Percentiles rank a stretch among this genome's conserved stretches.
These are phyloP conservation scores for Eupelmus urozonus DNA, from an alignment of 2,888 invertebrate genomes.

Conservation along the genomic window DNA sequence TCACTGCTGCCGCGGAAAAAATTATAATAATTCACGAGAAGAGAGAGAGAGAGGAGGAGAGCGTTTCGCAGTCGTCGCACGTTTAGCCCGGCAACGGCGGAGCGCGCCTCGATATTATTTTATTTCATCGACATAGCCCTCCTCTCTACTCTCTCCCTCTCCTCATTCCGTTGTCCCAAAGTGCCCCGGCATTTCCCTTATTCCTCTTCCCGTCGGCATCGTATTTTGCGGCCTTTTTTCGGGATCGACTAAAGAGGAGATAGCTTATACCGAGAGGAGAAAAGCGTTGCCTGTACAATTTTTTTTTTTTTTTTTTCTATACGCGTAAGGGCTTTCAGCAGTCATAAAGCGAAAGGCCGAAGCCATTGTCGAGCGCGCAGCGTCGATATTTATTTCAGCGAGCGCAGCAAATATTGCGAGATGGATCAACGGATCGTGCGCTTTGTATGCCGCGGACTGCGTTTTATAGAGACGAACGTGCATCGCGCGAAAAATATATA, in stretches of 20 bases:
- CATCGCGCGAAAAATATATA: slow-evolving; percentile 9
- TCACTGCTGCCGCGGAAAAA: slow-evolving; percentile 39
- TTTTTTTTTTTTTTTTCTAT: neutral
- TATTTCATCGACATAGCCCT: slow-evolving; percentile 40
- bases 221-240: slow-evolving; percentile 13
- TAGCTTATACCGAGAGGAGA: too few species aligned
- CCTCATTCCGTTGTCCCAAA: slow-evolving; percentile 7
- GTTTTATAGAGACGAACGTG: slow-evolving; percentile 49
- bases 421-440: slow-evolving; percentile 18
- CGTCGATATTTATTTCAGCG: slow-evolving; percentile 51
- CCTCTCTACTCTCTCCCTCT: slow-evolving; percentile 12
- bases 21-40: slow-evolving; percentile 64
- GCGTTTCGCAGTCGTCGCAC: slow-evolving; percentile 59
- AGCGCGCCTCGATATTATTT: slow-evolving; percentile 53
- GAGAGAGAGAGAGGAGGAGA: neutral
- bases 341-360: slow-evolving; percentile 33
- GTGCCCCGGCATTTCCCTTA: slow-evolving; percentile 31
- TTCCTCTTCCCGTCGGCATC: neutral
- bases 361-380: slow-evolving; percentile 12
- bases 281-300: neutral
- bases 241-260: neutral
- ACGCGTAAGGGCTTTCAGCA: slow-evolving; percentile 23
- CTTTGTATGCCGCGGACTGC: slow-evolving; percentile 28
- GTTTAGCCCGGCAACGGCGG: slow-evolving; percentile 53
- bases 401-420: slow-evolving; percentile 16